These are phyloP conservation scores for Drosophila merina DNA, from an alignment of 2,888 invertebrate genomes.

Conservation along the genomic window DNA sequence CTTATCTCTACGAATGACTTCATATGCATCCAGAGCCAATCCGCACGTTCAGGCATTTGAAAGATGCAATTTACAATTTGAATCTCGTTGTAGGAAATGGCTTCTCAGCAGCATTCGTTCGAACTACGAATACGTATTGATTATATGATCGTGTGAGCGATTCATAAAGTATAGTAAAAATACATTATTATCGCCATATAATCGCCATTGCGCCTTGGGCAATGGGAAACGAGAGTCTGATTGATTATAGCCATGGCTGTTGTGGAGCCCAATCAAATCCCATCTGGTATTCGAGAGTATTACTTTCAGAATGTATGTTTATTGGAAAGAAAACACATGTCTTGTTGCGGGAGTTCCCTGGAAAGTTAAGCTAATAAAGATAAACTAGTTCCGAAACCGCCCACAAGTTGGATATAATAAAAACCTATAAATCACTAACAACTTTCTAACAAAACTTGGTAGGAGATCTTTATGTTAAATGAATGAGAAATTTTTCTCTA, in stretches of 20 bases:
- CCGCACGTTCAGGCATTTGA: constrained; percentile 42
- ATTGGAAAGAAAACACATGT: background rate
- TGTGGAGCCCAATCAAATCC: constrained; percentile 5
- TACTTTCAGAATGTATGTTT: background rate
- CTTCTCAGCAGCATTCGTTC: constrained; percentile 18
- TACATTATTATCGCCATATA: constrained; percentile 51
- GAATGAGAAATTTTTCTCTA: background rate
- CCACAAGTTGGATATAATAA: background rate
- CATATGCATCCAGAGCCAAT: constrained; percentile 40
- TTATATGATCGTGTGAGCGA: constrained; percentile 25
- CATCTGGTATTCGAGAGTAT: background rate
- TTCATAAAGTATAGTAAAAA: constrained; percentile 65
- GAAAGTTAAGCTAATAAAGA: background rate
- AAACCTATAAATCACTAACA: constrained; percentile 1
- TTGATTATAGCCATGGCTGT: background rate
- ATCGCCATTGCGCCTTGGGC: constrained; percentile 41
- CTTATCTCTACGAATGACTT: constrained; percentile 30
- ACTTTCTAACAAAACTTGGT: constrained; percentile 1
- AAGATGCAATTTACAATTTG: constrained; percentile 75
- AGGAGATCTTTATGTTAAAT: background rate
- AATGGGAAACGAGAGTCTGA: constrained; percentile 33
- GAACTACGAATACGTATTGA: constrained; percentile 8
- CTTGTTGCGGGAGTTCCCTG: background rate
- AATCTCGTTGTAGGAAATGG: constrained; percentile 70
- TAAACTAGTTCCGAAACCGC: background rate